Conservation (phyloP, 2,113 vertebrate genomes). For the Equus quagga region DNA sequence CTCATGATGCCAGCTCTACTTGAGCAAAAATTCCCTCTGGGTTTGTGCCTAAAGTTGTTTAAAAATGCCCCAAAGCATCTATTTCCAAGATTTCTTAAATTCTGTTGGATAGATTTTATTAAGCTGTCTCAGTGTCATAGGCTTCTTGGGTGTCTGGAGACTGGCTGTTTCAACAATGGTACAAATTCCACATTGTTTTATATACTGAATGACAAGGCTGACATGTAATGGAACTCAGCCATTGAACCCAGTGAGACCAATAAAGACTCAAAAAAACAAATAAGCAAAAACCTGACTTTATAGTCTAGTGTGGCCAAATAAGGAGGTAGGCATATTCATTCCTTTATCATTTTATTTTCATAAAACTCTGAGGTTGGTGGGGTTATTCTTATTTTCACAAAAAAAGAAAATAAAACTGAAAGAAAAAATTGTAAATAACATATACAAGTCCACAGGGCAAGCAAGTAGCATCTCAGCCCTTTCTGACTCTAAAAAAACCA, state of each 20-base stretch:
- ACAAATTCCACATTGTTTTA: not conserved
- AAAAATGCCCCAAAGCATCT: not conserved
- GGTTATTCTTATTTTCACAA: not conserved
- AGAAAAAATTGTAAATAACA: not conserved
- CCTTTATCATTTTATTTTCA: not conserved
- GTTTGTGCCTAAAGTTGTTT: not conserved
- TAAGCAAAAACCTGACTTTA: not conserved
- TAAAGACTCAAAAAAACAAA: not conserved
- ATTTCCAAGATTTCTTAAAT: not conserved
- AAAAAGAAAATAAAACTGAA: not conserved
- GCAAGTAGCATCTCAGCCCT: not conserved
- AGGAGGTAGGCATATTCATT: not conserved
- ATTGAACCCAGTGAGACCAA: not conserved
- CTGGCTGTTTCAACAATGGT: not conserved
- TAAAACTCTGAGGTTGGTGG: not conserved
- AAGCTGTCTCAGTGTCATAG: not conserved
- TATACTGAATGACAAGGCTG: not conserved
- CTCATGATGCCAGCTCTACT: not conserved
- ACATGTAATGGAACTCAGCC: not conserved
- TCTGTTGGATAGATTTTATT: not conserved
- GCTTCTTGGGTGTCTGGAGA: not conserved
- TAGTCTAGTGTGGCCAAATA: not conserved
- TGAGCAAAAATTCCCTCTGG: not conserved
- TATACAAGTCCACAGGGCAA: not conserved
- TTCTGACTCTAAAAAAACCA: not conserved